Conservation (phyloP, 2,888 invertebrate species). For the Aethes cnicana region DNA sequence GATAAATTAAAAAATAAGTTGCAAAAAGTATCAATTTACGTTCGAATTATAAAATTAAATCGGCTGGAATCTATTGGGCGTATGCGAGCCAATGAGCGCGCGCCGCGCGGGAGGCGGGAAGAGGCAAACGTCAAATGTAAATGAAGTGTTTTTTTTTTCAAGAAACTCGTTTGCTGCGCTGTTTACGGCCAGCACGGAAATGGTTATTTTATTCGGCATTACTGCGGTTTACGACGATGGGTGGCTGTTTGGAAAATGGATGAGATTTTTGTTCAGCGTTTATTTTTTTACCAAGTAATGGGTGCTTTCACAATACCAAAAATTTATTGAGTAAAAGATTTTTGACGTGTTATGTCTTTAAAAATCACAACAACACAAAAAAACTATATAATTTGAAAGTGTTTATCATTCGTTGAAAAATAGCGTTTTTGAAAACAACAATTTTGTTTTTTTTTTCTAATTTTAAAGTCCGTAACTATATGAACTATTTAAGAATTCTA, state of each 20-base stretch:
- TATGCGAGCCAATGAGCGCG: slow-evolving; percentile 56
- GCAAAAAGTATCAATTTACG: slow-evolving; percentile 41
- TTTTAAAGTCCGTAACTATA: no score
- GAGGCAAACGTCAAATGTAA: slow-evolving; percentile 77
- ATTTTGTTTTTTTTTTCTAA: no score
- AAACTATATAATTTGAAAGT: no score
- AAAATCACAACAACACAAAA: no score
- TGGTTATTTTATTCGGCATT: slow-evolving; percentile 49
- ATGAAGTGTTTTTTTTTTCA: slow-evolving; percentile 62
- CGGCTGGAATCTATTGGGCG: slow-evolving; percentile 57
- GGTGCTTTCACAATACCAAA: no score
- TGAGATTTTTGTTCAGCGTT: slow-evolving; percentile 12
- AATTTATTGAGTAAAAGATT: no score
- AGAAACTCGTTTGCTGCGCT: slow-evolving; percentile 61
- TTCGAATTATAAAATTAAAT: slow-evolving; percentile 55
- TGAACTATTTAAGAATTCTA: no score
- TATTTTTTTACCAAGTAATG: neutral
- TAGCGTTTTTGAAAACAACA: no score
- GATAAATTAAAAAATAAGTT: slow-evolving; percentile 35
- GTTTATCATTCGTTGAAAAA: no score
- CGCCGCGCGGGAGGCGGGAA: slow-evolving; percentile 68
- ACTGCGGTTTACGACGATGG: slow-evolving; percentile 37
- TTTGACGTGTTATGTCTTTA: no score
- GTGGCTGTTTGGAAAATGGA: slow-evolving; percentile 9
- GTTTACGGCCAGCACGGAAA: slow-evolving; percentile 53